Percentiles rank a stretch among this genome's conserved stretches.
Conservation (phyloP, 1,140 invertebrate species). For the Drosophila burlai region DNA sequence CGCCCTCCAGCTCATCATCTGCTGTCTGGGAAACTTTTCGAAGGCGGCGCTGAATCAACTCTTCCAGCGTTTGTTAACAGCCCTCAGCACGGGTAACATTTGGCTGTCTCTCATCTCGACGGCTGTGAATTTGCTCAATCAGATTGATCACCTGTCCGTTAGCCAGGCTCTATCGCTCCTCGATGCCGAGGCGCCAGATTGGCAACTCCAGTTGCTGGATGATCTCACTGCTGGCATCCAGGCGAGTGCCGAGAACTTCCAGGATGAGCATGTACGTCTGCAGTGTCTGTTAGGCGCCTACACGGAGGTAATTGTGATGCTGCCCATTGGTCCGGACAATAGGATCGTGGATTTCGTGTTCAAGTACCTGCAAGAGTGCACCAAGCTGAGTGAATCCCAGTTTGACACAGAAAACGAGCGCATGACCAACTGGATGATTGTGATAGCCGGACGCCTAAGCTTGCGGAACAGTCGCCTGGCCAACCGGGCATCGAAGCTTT, state of each 20-base stretch:
- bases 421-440: constrained; percentile 80
- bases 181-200: constrained; percentile 22
- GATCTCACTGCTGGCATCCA: constrained; percentile 40
- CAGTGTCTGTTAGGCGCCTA: constrained; percentile 66
- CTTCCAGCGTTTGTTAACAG: constrained; percentile 56
- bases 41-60: constrained; percentile 74
- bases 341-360: constrained; percentile 64
- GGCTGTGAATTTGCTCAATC: constrained; percentile 52
- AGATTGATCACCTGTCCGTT: constrained; percentile 58
- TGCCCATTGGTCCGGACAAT: constrained; percentile 30
- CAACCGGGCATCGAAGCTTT: constrained; percentile 50
- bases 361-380: constrained; percentile 66
- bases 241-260: constrained; percentile 40
- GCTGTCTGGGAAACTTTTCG: constrained; percentile 62
- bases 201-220: constrained; percentile 47
- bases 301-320: constrained; percentile 68
- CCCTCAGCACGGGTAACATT: constrained; percentile 54
- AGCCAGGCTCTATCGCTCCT: constrained; percentile 47
- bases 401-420: constrained; percentile 80
- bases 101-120: constrained; percentile 66
- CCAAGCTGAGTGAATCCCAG: constrained; percentile 59
- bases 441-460: constrained; percentile 69
- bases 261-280: constrained; percentile 52
- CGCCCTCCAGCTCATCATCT: constrained; percentile 60
- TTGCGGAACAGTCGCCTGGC: constrained; percentile 63